Conservation (phyloP, 2,888 invertebrate genomes). For the Sussaba pulchella region DNA sequence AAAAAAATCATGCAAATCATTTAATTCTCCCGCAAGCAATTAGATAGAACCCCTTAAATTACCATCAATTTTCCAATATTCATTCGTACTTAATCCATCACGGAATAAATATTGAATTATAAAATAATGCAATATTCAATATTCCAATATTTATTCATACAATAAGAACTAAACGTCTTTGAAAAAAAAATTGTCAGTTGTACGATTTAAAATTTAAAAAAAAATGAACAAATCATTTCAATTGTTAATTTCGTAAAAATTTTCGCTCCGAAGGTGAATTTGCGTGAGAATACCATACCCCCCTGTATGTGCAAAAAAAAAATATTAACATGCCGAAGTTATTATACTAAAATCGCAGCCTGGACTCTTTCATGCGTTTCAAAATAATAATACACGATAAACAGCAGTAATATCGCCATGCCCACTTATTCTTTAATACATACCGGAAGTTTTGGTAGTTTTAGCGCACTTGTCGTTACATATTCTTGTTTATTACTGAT, state of each 20-base stretch:
- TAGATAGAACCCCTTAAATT: too few species aligned
- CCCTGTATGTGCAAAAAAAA: conserved; percentile 27
- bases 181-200: not conserved
- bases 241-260: conserved; percentile 21
- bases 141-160: too few species aligned
- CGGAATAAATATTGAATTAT: too few species aligned
- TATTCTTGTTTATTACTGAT: conserved; percentile 18
- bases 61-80: too few species aligned
- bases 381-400: conserved; percentile 6
- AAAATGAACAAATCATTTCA: too few species aligned
- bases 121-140: too few species aligned
- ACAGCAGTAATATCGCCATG: conserved; percentile 54
- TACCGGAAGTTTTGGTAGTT: conserved; percentile 41
- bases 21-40: too few species aligned
- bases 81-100: too few species aligned
- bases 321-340: conserved; percentile 51
- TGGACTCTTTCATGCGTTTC: conserved; percentile 48
- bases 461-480: conserved; percentile 20
- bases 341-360: conserved; percentile 41
- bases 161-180: too few species aligned
- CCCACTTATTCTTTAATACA: conserved; percentile 48
- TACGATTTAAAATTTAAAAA: not conserved
- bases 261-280: not conserved
- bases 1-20: too few species aligned
- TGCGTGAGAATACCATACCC: conserved; percentile 30